Evolutionary conservation across 2,888 invertebrate genomes (phyloP), one percentile per base, ranked within the genome.

Genomic region (Drosophila mayaguana): DNA sequence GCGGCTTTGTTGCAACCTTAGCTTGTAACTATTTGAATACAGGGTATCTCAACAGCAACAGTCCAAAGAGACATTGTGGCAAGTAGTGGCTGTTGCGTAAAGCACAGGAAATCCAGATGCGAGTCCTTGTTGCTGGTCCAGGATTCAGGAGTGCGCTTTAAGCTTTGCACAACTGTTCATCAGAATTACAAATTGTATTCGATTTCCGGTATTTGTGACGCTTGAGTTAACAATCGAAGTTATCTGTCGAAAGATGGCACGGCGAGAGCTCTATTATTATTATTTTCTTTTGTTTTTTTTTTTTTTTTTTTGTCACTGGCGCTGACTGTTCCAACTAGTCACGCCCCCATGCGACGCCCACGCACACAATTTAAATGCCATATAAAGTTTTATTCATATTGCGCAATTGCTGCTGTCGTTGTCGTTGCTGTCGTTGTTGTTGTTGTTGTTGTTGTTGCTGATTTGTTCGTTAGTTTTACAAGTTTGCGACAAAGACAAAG

Each of bases 161-260:
- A 87, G 89, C 89, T 84, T 72, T 73, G 80, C 74, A 76, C 86
- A 74, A 85, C 78, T 85, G 89, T 90, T 83, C 84, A 91, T 90
- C 87, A 85, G 87, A 91, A 90, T 91, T 91, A 89, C 91, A 91
- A 91, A 91, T 91, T 90, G 89, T 90, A 84, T 91, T 91, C 91
- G 90, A 91, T 91, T 91, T 91, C 90, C 90, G 90, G 91, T 80
- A 90, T 90, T 91, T 91, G 90, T 81, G 82, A 89, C 81, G 90
- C 91, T 84, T 89, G 85, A 90, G 82, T 89, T 91, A 91, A 87
- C 91, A 86, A 78, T 71, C 82, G 81, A 86, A 91, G 83, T 80
- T 82, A 80, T 77, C 80, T 80, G 82, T 67, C 78, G 40, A 75
- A 80, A 83, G 25, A 43, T 18, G 56, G 56, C 18, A 20, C 32